Evolutionary conservation across 2,888 invertebrate species (phyloP), one percentile per base, ranked within the genome.

Genomic region (Patella pellucida): DNA sequence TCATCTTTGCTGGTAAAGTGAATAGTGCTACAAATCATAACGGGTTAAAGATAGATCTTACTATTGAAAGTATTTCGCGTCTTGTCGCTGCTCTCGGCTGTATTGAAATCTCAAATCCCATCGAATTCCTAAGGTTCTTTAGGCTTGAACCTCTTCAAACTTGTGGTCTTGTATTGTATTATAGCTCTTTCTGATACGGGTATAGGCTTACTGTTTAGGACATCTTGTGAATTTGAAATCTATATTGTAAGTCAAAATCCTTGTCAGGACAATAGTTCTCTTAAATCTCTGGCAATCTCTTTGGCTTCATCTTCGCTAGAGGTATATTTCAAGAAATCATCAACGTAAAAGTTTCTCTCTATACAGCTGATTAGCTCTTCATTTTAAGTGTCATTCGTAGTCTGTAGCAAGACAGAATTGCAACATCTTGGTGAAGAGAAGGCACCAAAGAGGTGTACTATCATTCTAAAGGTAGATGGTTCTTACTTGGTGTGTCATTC

Each of bases 161-260:
- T 69, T 72, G 4, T 69, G 19, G 16, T 68, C 70, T 52, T 69
- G 27, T 7, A 75, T 52, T 69, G 27, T 7, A 75, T 23, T 52
- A 68, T 75, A 12, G 77, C 77, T 69, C 80, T 72, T 7, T 83
- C 77, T 52, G 52, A 27, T 15, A 9, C n/a, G 9, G 81, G 80
- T 51, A 83, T 78, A 2, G 76, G n/a, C n/a, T n/a, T n/a, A n/a
- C n/a, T 62, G 11, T 71, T 31, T 62, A 84, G 76, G 0, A 83
- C 80, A 41, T 79, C 69, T 31, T 70, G 68, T 27, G 69, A 69
- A 51, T 79, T 79, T 12, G 75, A 76, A 16, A 83, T 12, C 76
- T 80, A 83, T 68, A 82, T 82, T 23, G 76, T 70, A 1, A 84
- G 56, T 12, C 76, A 27, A 19, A 76, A 82, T 14, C 79, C 78